Evolutionary conservation across 1,140 invertebrate genomes (phyloP).

Genomic region (Ceratitis capitata): DNA sequence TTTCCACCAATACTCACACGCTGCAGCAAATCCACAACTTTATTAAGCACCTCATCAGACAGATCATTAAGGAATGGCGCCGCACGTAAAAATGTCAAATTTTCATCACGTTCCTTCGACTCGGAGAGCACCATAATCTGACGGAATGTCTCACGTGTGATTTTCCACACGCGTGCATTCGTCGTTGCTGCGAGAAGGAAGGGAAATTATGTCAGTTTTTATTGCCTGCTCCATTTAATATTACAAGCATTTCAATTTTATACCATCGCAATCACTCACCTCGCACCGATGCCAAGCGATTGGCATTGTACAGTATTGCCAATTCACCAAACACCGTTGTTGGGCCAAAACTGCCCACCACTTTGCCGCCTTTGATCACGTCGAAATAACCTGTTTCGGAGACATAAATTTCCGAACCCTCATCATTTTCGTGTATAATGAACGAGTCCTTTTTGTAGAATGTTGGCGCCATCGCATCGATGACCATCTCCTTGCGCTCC

Average conservation of each 20-base stretch:
- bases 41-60: constrained; percentile 80
- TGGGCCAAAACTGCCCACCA: constrained; percentile 81
- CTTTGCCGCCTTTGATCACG: constrained; percentile 82
- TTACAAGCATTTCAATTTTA: not conserved
- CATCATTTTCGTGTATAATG: constrained; percentile 89
- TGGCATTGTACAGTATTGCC: constrained; percentile 92
- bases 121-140: constrained; percentile 87
- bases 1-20: constrained; percentile 70
- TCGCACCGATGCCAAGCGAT: constrained; percentile 84
- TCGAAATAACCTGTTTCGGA: constrained; percentile 87
- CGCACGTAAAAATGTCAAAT: constrained; percentile 84
- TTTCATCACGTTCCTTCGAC: constrained; percentile 81
- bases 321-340: constrained; percentile 94
- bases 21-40: constrained; percentile 91
- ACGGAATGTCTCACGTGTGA: constrained; percentile 87
- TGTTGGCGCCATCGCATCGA: constrained; percentile 90
- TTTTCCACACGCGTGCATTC: constrained; percentile 86
- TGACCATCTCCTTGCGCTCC: constrained; percentile 82
- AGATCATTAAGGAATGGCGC: constrained; percentile 86
- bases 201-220: not conserved
- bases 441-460: constrained; percentile 77
- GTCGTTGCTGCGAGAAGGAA: constrained; percentile 72
- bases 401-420: constrained; percentile 82
- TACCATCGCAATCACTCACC: constrained; percentile 69
- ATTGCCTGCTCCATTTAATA: not conserved